A percentile compares a stretch with the other conserved stretches of the same genome.
Evolutionary conservation across 2,888 invertebrate genomes (phyloP).

Genomic region (Parascotia fuliginaria): DNA sequence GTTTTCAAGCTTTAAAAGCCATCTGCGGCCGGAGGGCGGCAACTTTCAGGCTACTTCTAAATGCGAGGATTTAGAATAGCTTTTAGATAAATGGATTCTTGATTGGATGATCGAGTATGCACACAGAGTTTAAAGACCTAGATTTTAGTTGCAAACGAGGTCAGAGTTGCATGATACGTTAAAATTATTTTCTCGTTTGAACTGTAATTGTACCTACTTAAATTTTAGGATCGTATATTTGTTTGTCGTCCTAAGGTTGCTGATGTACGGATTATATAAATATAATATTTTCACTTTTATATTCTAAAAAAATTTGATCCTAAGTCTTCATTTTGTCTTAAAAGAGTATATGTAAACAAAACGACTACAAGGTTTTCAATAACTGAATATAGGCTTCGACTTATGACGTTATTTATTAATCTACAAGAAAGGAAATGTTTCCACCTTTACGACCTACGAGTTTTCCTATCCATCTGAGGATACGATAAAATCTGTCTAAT

Average conservation of each 20-base stretch:
- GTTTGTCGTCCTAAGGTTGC: background rate
- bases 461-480: constrained; percentile 10
- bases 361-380: too few species aligned
- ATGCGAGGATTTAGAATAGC: constrained; percentile 54
- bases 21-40: constrained; percentile 61
- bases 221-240: background rate
- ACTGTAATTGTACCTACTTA: background rate
- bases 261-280: too few species aligned
- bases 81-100: constrained; percentile 56
- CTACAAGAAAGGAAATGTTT: too few species aligned
- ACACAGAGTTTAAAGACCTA: constrained; percentile 20
- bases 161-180: constrained; percentile 13
- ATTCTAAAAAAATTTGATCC: too few species aligned
- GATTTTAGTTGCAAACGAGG: constrained; percentile 17
- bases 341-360: too few species aligned
- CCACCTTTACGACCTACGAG: background rate
- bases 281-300: too few species aligned
- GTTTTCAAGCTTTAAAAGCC: constrained; percentile 72
- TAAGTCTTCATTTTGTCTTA: too few species aligned
- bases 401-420: too few species aligned
- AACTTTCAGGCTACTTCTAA: constrained; percentile 53
- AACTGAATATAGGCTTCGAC: too few species aligned
- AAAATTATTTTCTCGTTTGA: background rate
- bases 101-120: constrained; percentile 50
- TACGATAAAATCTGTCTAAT: constrained; percentile 35